These are phyloP conservation scores for Atherix ibis DNA, from an alignment of 2,888 invertebrate species.

Conservation along the genomic window DNA sequence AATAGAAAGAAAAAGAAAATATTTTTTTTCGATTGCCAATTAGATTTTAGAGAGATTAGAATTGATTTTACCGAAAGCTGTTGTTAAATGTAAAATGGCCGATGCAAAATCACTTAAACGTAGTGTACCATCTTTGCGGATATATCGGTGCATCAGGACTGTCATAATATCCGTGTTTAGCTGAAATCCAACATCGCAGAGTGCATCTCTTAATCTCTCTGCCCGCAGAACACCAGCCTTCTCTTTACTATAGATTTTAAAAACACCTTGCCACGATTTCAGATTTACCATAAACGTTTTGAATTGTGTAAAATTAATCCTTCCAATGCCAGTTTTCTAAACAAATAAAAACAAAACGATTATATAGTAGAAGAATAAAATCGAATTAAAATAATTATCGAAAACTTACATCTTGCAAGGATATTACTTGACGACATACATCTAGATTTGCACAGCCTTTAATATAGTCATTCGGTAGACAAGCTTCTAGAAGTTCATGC, in stretches of 20 bases:
- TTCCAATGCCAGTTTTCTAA: conserved; percentile 59
- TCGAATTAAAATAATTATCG: not conserved
- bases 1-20: conserved; percentile 8
- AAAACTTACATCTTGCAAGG: conserved; percentile 71
- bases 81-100: conserved; percentile 72
- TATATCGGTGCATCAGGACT: conserved; percentile 67
- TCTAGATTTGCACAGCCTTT: conserved; percentile 87
- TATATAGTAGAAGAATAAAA: not conserved
- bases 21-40: not conserved
- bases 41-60: not conserved
- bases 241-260: conserved; percentile 78
- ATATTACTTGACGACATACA: conserved; percentile 77
- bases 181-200: conserved; percentile 76
- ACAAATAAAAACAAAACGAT: conserved; percentile 11
- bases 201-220: conserved; percentile 67
- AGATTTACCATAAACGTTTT: conserved; percentile 83
- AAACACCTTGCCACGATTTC: conserved; percentile 80
- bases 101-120: conserved; percentile 86
- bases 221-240: conserved; percentile 80
- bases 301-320: conserved; percentile 70
- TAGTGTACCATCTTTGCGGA: conserved; percentile 83
- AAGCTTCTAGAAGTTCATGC: conserved; percentile 77
- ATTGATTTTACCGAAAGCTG: conserved; percentile 56
- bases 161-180: conserved; percentile 71
- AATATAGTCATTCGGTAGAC: conserved; percentile 85